Percentiles rank a stretch among this genome's conserved stretches.
These are phyloP conservation scores for Mus minutoides DNA, from an alignment of 2,797 vertebrate genomes.

Conservation along the genomic window DNA sequence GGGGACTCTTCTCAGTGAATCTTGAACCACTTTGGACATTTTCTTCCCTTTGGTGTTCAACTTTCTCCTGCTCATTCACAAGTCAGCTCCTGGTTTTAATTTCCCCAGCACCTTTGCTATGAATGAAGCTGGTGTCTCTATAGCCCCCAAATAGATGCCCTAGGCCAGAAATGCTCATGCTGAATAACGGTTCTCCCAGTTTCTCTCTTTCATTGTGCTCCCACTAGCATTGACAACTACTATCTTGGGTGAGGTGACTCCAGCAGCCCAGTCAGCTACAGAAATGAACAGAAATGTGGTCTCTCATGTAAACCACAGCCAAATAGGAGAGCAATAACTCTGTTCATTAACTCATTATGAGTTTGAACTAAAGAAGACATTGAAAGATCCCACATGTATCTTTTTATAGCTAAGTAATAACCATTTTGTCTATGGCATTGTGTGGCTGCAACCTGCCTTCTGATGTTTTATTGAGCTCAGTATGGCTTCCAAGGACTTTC, in stretches of 20 bases:
- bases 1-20: neutral
- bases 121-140: neutral
- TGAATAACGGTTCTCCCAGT: rapidly evolving
- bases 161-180: neutral
- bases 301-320: rapidly evolving
- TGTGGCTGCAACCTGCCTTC: neutral
- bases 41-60: neutral
- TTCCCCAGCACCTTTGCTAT: neutral
- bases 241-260: neutral
- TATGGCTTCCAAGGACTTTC: neutral
- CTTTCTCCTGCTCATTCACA: neutral
- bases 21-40: neutral
- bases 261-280: too few species aligned
- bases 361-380: neutral
- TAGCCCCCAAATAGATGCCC: neutral
- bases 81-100: too few species aligned
- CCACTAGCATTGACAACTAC: neutral
- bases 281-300: neutral
- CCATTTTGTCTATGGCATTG: neutral
- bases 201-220: too few species aligned
- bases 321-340: too few species aligned
- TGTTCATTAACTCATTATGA: neutral
- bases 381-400: neutral
- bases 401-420: neutral
- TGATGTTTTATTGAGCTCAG: neutral